These are phyloP conservation scores for Channa maculata DNA, from an alignment of 2,113 vertebrate genomes.

Conservation along the genomic window DNA sequence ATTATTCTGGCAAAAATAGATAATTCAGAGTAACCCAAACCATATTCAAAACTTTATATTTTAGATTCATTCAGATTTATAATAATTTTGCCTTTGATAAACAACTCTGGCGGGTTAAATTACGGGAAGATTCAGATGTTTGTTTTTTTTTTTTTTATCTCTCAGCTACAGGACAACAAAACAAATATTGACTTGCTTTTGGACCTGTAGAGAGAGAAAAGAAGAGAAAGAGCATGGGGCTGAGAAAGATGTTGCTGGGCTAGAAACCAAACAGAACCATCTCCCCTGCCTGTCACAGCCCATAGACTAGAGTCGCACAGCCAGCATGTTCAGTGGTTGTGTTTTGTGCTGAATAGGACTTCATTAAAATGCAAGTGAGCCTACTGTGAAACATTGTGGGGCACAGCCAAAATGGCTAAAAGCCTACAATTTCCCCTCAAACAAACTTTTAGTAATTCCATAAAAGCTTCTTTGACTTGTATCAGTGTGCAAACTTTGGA, in stretches of 20 bases:
- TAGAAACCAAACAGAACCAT: conserved; percentile 57
- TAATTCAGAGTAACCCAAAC: no score
- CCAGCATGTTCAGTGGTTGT: conserved; percentile 51
- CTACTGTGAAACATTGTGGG: conserved; percentile 43
- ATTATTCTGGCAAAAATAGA: no score
- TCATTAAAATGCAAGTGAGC: conserved; percentile 72
- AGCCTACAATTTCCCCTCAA: conserved; percentile 27
- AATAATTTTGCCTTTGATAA: no score
- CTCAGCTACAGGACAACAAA: conserved; percentile 31
- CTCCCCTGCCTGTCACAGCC: conserved; percentile 30
- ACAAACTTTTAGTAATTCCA: conserved; percentile 11
- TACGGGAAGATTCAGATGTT: neutral
- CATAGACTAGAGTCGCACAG: conserved; percentile 33
- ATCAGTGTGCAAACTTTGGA: neutral
- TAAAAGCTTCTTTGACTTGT: neutral
- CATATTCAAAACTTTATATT: no score
- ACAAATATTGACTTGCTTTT: conserved; percentile 61
- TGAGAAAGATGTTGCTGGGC: conserved; percentile 39
- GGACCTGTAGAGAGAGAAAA: conserved; percentile 17
- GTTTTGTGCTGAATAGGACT: conserved; percentile 58
- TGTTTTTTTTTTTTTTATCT: conserved; percentile 9
- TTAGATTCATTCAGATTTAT: no score
- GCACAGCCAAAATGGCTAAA: conserved; percentile 47
- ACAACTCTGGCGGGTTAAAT: neutral
- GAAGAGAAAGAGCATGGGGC: conserved; percentile 21